These are phyloP conservation scores for Drosophila eohydei DNA, from an alignment of 2,888 invertebrate species.

Conservation along the genomic window DNA sequence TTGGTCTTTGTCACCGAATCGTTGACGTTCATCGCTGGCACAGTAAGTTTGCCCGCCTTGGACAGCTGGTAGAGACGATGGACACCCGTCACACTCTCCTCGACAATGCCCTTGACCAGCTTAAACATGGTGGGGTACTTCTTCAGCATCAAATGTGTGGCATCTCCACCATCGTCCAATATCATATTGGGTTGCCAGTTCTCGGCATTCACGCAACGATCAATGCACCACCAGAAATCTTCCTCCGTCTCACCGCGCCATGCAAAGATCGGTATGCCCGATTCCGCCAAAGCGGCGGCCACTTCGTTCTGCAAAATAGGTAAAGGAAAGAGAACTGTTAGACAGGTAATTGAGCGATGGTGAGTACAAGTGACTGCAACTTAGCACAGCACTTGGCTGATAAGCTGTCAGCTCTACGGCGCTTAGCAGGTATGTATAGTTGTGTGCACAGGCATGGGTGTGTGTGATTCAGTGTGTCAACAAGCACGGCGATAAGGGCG, in stretches of 20 bases:
- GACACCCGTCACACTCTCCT: conserved; percentile 99
- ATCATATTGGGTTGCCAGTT: conserved; percentile 99
- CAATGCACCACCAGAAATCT: conserved; percentile 99
- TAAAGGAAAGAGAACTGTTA: not conserved
- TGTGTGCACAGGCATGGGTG: not conserved
- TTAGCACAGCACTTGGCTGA: conserved; percentile 61
- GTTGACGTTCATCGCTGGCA: conserved; percentile 99
- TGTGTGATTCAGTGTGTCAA: conserved; percentile 68
- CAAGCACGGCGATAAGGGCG: conserved; percentile 49
- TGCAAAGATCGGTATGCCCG: conserved; percentile 95
- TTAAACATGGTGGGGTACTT: conserved; percentile 97
- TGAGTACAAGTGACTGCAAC: conserved; percentile 21
- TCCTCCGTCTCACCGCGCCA: conserved; percentile 99
- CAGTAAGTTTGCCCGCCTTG: conserved; percentile 96
- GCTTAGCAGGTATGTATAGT: conserved; percentile 34
- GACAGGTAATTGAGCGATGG: conserved; percentile 3
- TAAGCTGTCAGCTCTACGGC: conserved; percentile 52
- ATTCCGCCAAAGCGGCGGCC: conserved; percentile 96
- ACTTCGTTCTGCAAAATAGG: conserved; percentile 92
- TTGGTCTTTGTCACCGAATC: conserved; percentile 99
- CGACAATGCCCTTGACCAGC: conserved; percentile 97
- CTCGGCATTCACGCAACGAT: conserved; percentile 95
- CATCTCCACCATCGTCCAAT: conserved; percentile 98
- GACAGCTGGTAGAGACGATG: conserved; percentile 98
- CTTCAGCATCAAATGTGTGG: conserved; percentile 97